A percentile compares a stretch with the other conserved stretches of the same genome.
These are phyloP conservation scores for Ornithorhynchus anatinus DNA, from an alignment of 2,113 vertebrate species.

Conservation along the genomic window DNA sequence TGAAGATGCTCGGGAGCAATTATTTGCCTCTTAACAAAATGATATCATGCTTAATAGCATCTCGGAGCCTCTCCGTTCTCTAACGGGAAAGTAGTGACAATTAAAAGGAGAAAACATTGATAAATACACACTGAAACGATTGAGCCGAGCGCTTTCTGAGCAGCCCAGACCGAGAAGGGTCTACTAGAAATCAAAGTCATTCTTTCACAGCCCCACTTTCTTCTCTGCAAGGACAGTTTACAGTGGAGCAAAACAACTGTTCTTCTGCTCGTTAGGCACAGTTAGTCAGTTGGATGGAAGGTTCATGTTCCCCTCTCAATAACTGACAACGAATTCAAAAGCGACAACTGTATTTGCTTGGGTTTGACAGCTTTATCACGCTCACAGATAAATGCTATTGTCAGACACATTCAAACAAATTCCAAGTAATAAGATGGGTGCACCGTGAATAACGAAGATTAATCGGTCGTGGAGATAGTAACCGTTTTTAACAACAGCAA, in stretches of 20 bases:
- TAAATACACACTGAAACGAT: not conserved
- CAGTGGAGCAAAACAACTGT: too few species aligned
- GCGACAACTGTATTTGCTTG: too few species aligned
- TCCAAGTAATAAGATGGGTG: too few species aligned
- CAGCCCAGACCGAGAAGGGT: not conserved
- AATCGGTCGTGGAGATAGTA: too few species aligned
- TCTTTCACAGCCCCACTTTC: not conserved
- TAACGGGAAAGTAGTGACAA: rapidly evolving
- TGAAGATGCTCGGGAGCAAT: not conserved
- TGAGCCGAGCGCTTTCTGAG: rapidly evolving
- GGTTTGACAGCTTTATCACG: too few species aligned
- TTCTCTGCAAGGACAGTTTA: not conserved
- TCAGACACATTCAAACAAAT: too few species aligned
- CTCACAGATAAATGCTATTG: too few species aligned
- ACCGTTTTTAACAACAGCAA: too few species aligned
- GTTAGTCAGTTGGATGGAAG: rapidly evolving
- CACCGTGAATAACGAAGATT: too few species aligned
- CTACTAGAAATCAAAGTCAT: too few species aligned
- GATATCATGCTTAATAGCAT: rapidly evolving
- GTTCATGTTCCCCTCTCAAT: not conserved
- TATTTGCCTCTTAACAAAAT: not conserved
- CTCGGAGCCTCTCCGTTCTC: not conserved
- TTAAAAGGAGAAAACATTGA: not conserved
- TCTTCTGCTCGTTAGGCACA: rapidly evolving
- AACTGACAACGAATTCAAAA: too few species aligned